phyloP scores from a whole-genome alignment of 1,140 invertebrate species.

The Homarus americanus region DNA sequence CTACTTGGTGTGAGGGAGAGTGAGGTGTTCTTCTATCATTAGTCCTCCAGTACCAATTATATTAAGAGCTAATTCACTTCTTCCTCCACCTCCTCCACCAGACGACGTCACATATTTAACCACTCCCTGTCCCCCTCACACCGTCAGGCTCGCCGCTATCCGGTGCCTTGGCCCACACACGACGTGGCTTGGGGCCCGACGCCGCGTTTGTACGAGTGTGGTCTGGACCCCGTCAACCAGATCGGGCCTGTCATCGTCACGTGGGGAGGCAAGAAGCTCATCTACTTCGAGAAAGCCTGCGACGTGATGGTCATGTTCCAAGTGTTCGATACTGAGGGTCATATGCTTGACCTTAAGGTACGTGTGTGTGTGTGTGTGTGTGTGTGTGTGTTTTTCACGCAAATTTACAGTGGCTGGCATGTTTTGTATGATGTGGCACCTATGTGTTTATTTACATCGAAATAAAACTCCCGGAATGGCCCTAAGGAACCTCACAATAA shows the following conservation, averaged over 20 bases:
- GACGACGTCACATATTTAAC: background rate
- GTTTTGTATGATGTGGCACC: too few relatives aligned
- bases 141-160: slow-evolving; percentile 54
- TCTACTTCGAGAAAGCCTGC: slow-evolving; percentile 75
- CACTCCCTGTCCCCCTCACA: background rate
- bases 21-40: too few relatives aligned
- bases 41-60: too few relatives aligned
- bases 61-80: background rate
- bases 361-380: too few relatives aligned
- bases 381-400: too few relatives aligned
- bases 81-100: background rate
- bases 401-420: too few relatives aligned
- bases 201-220: slow-evolving; percentile 77
- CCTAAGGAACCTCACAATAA: too few relatives aligned
- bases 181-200: slow-evolving; percentile 78
- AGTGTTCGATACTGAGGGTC: slow-evolving; percentile 76
- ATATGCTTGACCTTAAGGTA: slow-evolving; percentile 76
- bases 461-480: too few relatives aligned
- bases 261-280: slow-evolving; percentile 76
- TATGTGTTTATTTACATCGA: too few relatives aligned
- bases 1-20: background rate
- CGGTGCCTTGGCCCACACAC: slow-evolving; percentile 76
- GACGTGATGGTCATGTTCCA: slow-evolving; percentile 77
- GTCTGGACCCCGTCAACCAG: slow-evolving; percentile 77
- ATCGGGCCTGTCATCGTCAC: slow-evolving; percentile 76